Base-by-base conservation (phyloP, 2,113 vertebrate genomes). In the Erythrocercus mccallii region DNA sequence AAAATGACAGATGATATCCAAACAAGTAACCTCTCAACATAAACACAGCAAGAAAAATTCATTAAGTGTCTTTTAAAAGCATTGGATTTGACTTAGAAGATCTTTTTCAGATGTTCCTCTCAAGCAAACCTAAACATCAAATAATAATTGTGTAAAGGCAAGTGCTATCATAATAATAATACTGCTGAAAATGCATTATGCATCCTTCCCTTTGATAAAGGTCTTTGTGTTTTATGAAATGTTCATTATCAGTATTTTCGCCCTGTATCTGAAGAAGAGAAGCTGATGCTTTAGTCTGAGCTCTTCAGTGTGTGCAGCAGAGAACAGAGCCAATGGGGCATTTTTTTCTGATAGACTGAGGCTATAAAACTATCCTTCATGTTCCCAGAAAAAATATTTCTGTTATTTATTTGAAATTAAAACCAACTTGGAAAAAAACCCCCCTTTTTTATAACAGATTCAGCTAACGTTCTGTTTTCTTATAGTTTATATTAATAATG, bases 71-170 rank as follows among this genome's bases (percentile, higher is more conserved):
- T 95, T 95, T 92, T 96, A 96, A 96, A 96, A 96, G 80, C 86
- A 60, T 50, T 66, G 65, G 56, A 84, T 95, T 97, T 96, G 93
- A 96, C 94, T 96, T 85, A 90, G 58, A 62, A 82, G 91, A 94
- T 92, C 61, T 97, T 93, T 96, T 94, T 95, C 81, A 97, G 92
- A 92, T 96, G 92, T 95, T 95, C 79, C 76, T 92, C 93, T 94
- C 61, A 54, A 96, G 88, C 79, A 97, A 97, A 96, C 78, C 56
- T 86, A 95, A 94, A 95, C 96, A 95, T 97, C 81, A 93, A 97
- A 97, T 87, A 91, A 95, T 95, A 96, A 94, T 93, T 97, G 84
- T 94, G 86, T 94, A 84, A 95, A 96, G 62, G 78, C 62, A 91
- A 96, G 84, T 94, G 60, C 77, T 64, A 35, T 65, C 71, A 88